phyloP scores from a whole-genome alignment of 1,140 invertebrate species.

The Drosophila jambulina region DNA sequence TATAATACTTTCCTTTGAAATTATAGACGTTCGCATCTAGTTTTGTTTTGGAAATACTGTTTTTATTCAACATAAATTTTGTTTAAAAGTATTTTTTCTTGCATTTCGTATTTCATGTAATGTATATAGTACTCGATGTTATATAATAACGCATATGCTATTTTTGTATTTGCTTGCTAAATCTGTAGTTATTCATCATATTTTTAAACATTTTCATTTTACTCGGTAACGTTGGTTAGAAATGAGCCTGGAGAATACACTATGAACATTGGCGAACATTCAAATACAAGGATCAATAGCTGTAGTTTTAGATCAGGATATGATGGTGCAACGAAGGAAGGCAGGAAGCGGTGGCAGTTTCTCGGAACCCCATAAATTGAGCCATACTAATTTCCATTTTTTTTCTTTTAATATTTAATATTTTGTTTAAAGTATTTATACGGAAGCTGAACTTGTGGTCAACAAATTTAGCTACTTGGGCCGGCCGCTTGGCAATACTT shows the following conservation, averaged over 20 bases:
- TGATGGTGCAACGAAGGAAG: conserved; percentile 48
- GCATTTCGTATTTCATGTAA: conserved; percentile 72
- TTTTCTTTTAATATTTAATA: conserved; percentile 39
- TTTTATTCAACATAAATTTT: conserved; percentile 84
- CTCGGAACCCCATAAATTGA: conserved; percentile 61
- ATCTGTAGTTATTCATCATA: conserved; percentile 61
- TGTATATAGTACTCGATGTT: conserved; percentile 79
- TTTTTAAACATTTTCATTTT: conserved; percentile 57
- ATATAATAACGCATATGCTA: conserved; percentile 80
- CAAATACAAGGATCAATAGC: conserved; percentile 64
- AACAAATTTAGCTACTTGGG: conserved; percentile 78
- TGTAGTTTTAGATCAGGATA: conserved; percentile 52
- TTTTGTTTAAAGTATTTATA: conserved; percentile 38
- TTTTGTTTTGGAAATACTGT: conserved; percentile 80
- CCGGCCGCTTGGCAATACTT: conserved; percentile 77
- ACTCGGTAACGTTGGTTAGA: conserved; percentile 55
- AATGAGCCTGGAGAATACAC: conserved; percentile 57
- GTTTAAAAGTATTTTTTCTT: conserved; percentile 81
- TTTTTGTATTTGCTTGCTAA: conserved; percentile 74
- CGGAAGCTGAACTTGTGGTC: conserved; percentile 58
- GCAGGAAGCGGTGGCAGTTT: conserved; percentile 19
- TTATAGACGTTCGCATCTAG: not conserved
- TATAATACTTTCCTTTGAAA: not conserved
- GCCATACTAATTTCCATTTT: conserved; percentile 71
- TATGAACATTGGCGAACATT: conserved; percentile 71